These are phyloP conservation scores for Amiota communis DNA, from an alignment of 2,888 invertebrate genomes.

Conservation along the genomic window DNA sequence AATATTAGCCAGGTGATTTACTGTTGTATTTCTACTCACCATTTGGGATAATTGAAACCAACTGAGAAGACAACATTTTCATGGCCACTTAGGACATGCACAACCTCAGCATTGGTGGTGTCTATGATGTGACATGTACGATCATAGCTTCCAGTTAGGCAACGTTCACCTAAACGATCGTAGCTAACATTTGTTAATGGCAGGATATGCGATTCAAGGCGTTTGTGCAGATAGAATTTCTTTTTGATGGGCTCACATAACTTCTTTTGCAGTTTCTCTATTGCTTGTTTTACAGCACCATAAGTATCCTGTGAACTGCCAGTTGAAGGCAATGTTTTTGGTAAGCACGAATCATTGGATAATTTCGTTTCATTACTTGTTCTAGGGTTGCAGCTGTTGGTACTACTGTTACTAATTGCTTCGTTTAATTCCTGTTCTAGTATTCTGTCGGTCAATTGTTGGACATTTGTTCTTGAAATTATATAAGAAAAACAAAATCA, in stretches of 20 bases:
- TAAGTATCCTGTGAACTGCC: slow-evolving; percentile 53
- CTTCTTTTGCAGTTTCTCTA: slow-evolving; percentile 78
- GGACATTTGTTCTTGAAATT: slow-evolving; percentile 48
- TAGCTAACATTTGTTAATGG: slow-evolving; percentile 83
- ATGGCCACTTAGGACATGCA: slow-evolving; percentile 82
- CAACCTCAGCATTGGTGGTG: slow-evolving; percentile 80
- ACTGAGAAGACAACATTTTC: slow-evolving; percentile 88
- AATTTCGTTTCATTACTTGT: background rate
- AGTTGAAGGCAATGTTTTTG: slow-evolving; percentile 10
- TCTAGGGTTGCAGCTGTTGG: background rate
- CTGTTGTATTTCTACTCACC: slow-evolving; percentile 74
- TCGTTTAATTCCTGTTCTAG: slow-evolving; percentile 47
- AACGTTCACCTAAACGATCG: slow-evolving; percentile 82
- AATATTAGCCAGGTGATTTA: background rate
- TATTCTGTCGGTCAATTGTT: slow-evolving; percentile 55
- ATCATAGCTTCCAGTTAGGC: slow-evolving; percentile 88
- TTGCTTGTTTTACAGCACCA: slow-evolving; percentile 77
- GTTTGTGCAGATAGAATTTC: slow-evolving; percentile 79
- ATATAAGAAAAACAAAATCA: background rate
- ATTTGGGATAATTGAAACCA: slow-evolving; percentile 83
- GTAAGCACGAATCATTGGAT: slow-evolving; percentile 23
- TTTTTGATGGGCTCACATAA: slow-evolving; percentile 78
- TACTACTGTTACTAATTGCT: slow-evolving; percentile 14
- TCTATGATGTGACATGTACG: slow-evolving; percentile 88
- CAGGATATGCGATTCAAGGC: slow-evolving; percentile 79